A percentile compares a stretch with the other conserved stretches of the same genome.
These are phyloP conservation scores for Sinodicranocentrus sp. DNA, from an alignment of 2,888 invertebrate species.

Conservation along the genomic window DNA sequence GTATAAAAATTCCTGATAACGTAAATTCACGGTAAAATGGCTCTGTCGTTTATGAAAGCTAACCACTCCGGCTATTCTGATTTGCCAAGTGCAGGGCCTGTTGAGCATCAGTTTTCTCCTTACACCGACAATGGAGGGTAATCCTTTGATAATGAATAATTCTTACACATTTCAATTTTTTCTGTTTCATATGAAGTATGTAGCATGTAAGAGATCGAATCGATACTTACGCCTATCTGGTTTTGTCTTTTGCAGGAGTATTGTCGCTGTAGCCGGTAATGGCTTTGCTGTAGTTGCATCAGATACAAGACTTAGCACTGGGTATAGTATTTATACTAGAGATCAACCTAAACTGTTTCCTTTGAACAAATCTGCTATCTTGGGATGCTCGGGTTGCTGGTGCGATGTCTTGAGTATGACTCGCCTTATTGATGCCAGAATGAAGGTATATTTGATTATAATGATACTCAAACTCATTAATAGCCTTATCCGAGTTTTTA, in stretches of 20 bases:
- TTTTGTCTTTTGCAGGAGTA: conserved; percentile 84
- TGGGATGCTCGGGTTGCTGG: conserved; percentile 98
- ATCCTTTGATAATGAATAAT: conserved; percentile 75
- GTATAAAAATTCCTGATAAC: no score
- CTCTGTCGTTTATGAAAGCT: conserved; percentile 42
- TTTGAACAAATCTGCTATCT: conserved; percentile 89
- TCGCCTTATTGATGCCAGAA: conserved; percentile 88
- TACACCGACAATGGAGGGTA: conserved; percentile 90
- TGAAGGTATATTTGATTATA: conserved; percentile 83
- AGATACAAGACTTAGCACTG: conserved; percentile 95
- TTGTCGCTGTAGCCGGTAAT: conserved; percentile 96
- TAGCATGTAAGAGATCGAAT: no score
- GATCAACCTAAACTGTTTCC: conserved; percentile 92
- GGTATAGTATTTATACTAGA: conserved; percentile 93
- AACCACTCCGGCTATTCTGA: conserved; percentile 55
- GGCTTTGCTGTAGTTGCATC: conserved; percentile 97
- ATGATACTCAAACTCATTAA: no score
- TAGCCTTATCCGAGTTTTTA: no score
- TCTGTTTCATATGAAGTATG: no score
- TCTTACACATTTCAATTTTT: no score
- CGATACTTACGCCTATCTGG: no score
- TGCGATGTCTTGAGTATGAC: conserved; percentile 96
- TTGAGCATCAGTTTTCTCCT: conserved; percentile 82
- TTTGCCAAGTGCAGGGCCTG: conserved; percentile 76
- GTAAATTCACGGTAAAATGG: no score